These are phyloP conservation scores for Cremastinae sp. DNA, from an alignment of 2,888 invertebrate genomes.

Conservation along the genomic window DNA sequence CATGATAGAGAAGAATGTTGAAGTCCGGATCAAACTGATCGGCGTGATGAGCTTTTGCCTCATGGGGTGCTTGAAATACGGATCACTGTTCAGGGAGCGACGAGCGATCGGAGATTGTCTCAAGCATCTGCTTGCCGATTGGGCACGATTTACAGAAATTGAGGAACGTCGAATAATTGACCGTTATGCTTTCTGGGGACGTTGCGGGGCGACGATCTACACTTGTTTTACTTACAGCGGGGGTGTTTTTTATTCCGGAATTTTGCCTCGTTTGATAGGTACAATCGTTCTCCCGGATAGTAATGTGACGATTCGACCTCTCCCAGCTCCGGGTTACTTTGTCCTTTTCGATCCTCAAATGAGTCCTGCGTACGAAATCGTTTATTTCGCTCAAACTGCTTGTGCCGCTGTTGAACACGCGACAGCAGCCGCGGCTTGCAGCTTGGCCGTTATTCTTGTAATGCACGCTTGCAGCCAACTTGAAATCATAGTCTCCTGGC, in stretches of 20 bases:
- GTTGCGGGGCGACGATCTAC: conserved; percentile 57
- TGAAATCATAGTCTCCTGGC: conserved; percentile 63
- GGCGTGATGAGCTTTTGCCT: conserved; percentile 67
- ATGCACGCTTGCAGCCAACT: conserved; percentile 74
- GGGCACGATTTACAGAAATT: conserved; percentile 53
- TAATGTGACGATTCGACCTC: conserved; percentile 3
- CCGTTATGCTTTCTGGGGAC: conserved; percentile 62
- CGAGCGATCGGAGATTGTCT: conserved; percentile 64
- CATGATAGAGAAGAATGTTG: conserved; percentile 63
- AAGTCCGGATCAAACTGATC: conserved; percentile 63
- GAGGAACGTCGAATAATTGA: conserved; percentile 60
- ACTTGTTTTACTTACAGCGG: conserved; percentile 64
- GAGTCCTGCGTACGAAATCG: conserved; percentile 68
- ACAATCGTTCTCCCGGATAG: neutral
- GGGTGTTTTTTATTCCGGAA: conserved; percentile 60
- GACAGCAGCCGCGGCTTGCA: conserved; percentile 61
- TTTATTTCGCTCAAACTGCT: conserved; percentile 66
- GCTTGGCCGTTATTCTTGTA: conserved; percentile 70
- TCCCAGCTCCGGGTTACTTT: conserved; percentile 64
- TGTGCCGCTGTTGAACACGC: conserved; percentile 63
- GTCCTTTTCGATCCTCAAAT: conserved; percentile 60
- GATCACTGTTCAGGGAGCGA: conserved; percentile 48
- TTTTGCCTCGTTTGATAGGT: conserved; percentile 57
- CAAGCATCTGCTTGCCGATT: conserved; percentile 64
- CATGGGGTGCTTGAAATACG: conserved; percentile 69